phyloP scores from a whole-genome alignment of 2,797 vertebrate genomes.

The Spea hammondii region DNA sequence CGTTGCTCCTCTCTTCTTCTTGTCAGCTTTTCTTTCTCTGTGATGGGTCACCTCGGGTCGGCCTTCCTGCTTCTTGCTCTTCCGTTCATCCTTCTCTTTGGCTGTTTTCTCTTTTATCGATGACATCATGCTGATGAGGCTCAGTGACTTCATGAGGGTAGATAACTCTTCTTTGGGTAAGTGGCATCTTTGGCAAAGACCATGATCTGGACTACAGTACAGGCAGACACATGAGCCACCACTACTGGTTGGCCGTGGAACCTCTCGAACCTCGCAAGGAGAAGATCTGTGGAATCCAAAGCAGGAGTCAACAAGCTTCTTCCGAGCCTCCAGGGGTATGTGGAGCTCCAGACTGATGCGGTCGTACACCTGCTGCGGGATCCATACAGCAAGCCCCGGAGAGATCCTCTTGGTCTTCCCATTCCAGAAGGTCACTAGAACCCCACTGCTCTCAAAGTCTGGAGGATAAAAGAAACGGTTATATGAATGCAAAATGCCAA shows the following conservation, averaged over 20 bases:
- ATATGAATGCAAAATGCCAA: background rate
- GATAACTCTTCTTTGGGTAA: constrained; percentile 14
- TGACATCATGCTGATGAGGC: constrained; percentile 10
- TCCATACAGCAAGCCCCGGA: constrained; percentile 50
- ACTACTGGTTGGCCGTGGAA: constrained; percentile 16
- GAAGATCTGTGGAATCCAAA: constrained; percentile 61
- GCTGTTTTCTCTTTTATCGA: constrained; percentile 37
- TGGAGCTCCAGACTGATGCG: constrained; percentile 65
- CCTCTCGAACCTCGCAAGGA: constrained; percentile 2
- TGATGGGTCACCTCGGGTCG: constrained; percentile 27
- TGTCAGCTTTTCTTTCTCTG: constrained; percentile 36
- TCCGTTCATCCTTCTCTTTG: constrained; percentile 49
- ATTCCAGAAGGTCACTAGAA: constrained; percentile 69
- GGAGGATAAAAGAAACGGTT: background rate
- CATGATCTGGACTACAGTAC: constrained; percentile 14
- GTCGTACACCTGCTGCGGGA: constrained; percentile 56
- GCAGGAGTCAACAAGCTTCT: constrained; percentile 59
- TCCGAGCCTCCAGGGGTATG: constrained; percentile 62
- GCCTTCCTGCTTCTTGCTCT: constrained; percentile 40
- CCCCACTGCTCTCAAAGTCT: constrained; percentile 50
- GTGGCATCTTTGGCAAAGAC: background rate
- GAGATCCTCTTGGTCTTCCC: constrained; percentile 61
- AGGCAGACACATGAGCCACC: background rate
- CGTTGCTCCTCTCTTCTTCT: background rate
- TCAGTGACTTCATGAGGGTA: constrained; percentile 25